Evolutionary conservation across 1,140 invertebrate genomes (phyloP).

Genomic region (Thaumetopoea pityocampa): DNA sequence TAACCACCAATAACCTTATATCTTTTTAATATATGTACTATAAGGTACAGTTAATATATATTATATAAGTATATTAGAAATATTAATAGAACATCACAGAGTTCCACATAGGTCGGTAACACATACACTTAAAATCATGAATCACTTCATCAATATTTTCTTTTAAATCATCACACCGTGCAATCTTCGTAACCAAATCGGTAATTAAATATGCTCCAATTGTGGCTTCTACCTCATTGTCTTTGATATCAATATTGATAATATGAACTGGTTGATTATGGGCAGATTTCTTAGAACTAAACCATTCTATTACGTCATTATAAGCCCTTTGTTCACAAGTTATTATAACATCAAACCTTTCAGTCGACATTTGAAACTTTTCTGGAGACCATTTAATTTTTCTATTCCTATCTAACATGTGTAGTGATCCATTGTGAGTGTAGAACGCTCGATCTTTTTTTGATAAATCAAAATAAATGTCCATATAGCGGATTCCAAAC

Average conservation of each 20-base stretch:
- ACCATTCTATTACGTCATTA: too few species aligned
- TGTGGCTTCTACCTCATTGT: slow-evolving; percentile 99
- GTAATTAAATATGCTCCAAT: slow-evolving; percentile 98
- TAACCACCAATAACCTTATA: too few species aligned
- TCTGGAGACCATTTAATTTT: slow-evolving; percentile 96
- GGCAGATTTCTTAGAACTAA: slow-evolving; percentile 82
- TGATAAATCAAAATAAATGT: slow-evolving; percentile 96
- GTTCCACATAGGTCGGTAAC: slow-evolving; percentile 91
- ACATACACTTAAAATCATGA: slow-evolving; percentile 95
- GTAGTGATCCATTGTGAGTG: slow-evolving; percentile 98
- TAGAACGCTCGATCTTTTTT: slow-evolving; percentile 93
- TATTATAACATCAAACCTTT: slow-evolving; percentile 97
- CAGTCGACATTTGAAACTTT: slow-evolving; percentile 93
- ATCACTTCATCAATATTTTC: slow-evolving; percentile 98
- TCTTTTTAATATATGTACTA: too few species aligned
- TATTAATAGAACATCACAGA: slow-evolving; percentile 94
- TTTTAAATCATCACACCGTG: slow-evolving; percentile 94
- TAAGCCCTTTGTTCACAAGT: slow-evolving; percentile 99
- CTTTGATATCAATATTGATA: too few species aligned
- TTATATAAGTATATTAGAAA: too few species aligned
- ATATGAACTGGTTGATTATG: slow-evolving; percentile 94
- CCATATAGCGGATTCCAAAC: slow-evolving; percentile 96
- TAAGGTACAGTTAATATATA: too few species aligned
- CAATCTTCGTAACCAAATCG: slow-evolving; percentile 93
- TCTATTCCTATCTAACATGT: slow-evolving; percentile 98